Evolutionary conservation across 1,140 invertebrate species (phyloP).

Genomic region (Leptinotarsa texana): DNA sequence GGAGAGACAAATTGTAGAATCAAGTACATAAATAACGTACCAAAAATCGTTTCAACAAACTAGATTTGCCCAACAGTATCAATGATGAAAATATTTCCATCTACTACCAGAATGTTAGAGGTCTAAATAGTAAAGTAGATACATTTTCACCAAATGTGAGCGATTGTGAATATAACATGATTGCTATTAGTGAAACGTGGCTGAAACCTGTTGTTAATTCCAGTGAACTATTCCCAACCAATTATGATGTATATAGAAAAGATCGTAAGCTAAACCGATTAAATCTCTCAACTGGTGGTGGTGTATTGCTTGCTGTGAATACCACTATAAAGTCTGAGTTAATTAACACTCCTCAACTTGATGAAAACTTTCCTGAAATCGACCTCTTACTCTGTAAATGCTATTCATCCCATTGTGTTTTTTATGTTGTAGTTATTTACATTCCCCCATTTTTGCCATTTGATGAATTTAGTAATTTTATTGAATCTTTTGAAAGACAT

Average conservation of each 20-base stretch:
- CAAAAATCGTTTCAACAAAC: conserved; percentile 10
- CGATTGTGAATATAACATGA: conserved; percentile 14
- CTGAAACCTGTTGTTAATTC: conserved; percentile 13
- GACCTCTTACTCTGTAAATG: background rate
- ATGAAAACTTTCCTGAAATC: background rate
- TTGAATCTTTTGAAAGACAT: too few relatives aligned
- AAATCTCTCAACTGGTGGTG: conserved; percentile 1
- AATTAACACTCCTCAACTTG: conserved; percentile 10
- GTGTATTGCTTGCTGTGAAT: conserved; percentile 4
- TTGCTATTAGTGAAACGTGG: conserved; percentile 12
- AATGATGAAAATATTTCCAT: conserved; percentile 6
- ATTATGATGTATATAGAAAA: conserved; percentile 14
- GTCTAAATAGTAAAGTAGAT: conserved; percentile 20
- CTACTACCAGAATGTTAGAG: conserved; percentile 25
- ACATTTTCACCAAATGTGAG: conserved; percentile 13
- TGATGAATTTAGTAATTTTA: background rate
- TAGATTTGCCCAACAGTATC: background rate
- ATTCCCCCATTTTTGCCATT: too few relatives aligned
- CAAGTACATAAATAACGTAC: background rate
- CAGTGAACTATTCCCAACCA: conserved; percentile 1
- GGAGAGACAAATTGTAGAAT: conserved; percentile 12
- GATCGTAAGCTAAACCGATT: conserved; percentile 10
- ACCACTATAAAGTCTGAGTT: background rate
- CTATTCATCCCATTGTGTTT: background rate
- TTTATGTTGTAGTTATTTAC: background rate